Base-by-base conservation (phyloP, 2,113 vertebrate species). In the Trichomycterus rosablanca region DNA sequence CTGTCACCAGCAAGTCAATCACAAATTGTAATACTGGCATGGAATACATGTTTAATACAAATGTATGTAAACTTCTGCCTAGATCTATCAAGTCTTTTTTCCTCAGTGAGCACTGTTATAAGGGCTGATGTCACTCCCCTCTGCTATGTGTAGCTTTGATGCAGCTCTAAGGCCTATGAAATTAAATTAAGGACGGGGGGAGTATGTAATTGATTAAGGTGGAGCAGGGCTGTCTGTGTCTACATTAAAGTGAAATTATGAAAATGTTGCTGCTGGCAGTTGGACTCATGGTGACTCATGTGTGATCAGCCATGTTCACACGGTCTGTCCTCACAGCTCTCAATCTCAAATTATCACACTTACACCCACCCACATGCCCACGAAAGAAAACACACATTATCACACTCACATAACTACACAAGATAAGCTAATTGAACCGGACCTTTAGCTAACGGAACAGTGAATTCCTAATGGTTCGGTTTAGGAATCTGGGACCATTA, bases 241-340 rank as follows among this genome's bases (percentile, higher is more conserved):
- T 19, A 49, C 50, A 24, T 26, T 49, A 15, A 37, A 39, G 45
- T 16, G 35, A 44, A 22, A 35, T 18, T 37, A 50, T 30, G 24
- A 12, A 35, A 34, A 39, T 45, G 40, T 44, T 60, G 37, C 49
- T 53, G 37, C 18, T 44, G 49, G 35, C 23, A n/a, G 16, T 39
- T n/a, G 60, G 53, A 39, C 7, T 6, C 35, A 16, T 56, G 42
- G 51, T 65, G 52, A 65, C 59, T 68, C 66, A 68, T 52, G 49
- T 20, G 52, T 32, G 44, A 61, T 48, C 40, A 43, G 35, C 32
- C 66, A 42, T 43, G 45, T 68, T 68, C 66, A 62, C 59, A 62
- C 64, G 39, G 46, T 39, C 65, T 43, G 56, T 59, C 52, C 34
- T 46, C 51, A 37, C 58, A 49, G 32, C 4, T 56, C 52, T 30